Base-by-base conservation (phyloP, 2,797 vertebrate species). In the Onychomys arenicola region DNA sequence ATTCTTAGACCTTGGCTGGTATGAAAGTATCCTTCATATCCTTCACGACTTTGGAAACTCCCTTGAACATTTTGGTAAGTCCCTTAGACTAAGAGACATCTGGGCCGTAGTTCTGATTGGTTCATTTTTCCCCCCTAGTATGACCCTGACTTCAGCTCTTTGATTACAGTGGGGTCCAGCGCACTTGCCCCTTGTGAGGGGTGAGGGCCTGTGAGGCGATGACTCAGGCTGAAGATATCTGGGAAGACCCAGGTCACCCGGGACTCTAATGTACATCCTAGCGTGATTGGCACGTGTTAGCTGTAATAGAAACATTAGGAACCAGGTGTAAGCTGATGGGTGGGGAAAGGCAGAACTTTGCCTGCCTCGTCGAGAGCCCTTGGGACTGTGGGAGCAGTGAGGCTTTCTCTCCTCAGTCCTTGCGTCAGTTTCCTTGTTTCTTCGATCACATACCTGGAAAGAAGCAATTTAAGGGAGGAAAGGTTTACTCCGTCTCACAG, bases 11-110 rank as follows among this genome's bases (percentile, higher is more conserved):
- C 73, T 87, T 71, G 52, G 27, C 69, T 61, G 57, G 43, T 29
- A 7, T 32, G 55, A 57, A 63, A 84, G 19, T n/a, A n/a, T 92
- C 61, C n/a, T 84, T 77, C n/a, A 89, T 76, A 43, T 77, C 40
- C 67, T 43, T 13, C 23, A 5, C 3, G 34, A 89, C 69, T 77
- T 84, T 63, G 71, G 87, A 92, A 55, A 89, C 43, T 92, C 49
- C 40, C 63, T 76, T 71, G 63, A 89, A 59, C 55, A 69, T 67
- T 89, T 91, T 71, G 84, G 43, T 78, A 96, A 92, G n/a, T 84
- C 78, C 63, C 80, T 73, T 32, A 19, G 63, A 77, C 40, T 61
- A 75, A 43, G 43, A 63, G 43, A 73, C 25, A 12, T 89, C 23
- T 89, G 78, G 25, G 29, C 14, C 25, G 3, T 46, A 34, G 52